Conservation (phyloP, 2,113 vertebrate species). For the Nansenia antarctica region DNA sequence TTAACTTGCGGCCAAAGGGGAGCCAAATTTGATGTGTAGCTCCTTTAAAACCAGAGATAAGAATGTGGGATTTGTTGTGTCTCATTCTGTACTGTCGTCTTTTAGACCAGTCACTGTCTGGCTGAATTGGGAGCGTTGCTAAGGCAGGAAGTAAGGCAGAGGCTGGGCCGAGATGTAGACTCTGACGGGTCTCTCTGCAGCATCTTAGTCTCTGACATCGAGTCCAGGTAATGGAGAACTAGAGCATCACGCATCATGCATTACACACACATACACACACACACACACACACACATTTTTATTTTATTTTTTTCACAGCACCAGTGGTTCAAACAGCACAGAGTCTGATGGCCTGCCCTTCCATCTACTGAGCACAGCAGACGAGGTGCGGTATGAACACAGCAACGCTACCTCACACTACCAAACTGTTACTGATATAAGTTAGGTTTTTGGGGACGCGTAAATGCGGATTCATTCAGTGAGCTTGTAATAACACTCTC, state of each 20-base stretch:
- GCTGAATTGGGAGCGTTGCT: constrained; percentile 71
- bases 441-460: too few species aligned
- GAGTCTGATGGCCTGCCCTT: constrained; percentile 79
- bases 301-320: constrained; percentile 63
- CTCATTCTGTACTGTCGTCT: constrained; percentile 7
- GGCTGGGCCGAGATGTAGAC: constrained; percentile 63
- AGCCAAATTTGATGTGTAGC: too few species aligned
- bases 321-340: constrained; percentile 88
- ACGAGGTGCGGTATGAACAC: constrained; percentile 35
- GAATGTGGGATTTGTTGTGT: background rate
- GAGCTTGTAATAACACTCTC: background rate
- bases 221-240: constrained; percentile 81
- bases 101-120: constrained; percentile 64
- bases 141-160: constrained; percentile 66
- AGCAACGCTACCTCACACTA: background rate
- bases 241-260: background rate
- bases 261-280: background rate
- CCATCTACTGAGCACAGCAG: constrained; percentile 59
- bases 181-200: constrained; percentile 60
- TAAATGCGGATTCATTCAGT: too few species aligned
- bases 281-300: background rate
- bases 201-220: constrained; percentile 82
- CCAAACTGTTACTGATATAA: background rate
- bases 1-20: too few species aligned
- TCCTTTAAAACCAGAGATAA: too few species aligned